Evolutionary conservation across 64 coral and sea anemone species (phyloP).

Genomic region (Stylophora pistillata): DNA sequence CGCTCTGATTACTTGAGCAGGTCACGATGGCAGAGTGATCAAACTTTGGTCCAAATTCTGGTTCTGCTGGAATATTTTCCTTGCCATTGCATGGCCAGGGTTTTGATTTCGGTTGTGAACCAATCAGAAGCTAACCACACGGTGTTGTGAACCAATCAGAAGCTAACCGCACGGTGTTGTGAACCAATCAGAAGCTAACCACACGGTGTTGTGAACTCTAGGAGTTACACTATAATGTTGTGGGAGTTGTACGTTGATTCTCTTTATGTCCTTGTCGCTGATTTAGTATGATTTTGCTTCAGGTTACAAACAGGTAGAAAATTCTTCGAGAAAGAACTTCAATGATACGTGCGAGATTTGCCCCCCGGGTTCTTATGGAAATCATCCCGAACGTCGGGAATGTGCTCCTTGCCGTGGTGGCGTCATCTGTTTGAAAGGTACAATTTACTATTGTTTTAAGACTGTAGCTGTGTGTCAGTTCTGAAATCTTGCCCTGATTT

Average conservation of each 20-base stretch:
- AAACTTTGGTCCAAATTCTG: not conserved
- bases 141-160: not conserved
- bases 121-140: not conserved
- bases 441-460: not conserved
- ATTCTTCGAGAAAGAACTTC: conserved; percentile 54
- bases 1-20: too few species aligned
- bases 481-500: not conserved
- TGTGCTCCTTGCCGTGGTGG: conserved; percentile 81
- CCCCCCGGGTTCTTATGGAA: conserved; percentile 68
- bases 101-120: not conserved
- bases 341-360: conserved; percentile 88
- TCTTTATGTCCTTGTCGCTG: not conserved
- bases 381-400: conserved; percentile 15
- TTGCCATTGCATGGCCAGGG: not conserved
- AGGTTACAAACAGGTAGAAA: conserved; percentile 82
- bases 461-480: not conserved
- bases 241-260: not conserved
- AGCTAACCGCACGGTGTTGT: not conserved
- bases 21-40: too few species aligned
- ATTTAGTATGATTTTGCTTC: not conserved
- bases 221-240: too few species aligned
- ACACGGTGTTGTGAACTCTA: not conserved
- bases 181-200: not conserved
- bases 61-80: not conserved
- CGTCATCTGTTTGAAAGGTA: conserved; percentile 95